A percentile compares a stretch with the other conserved stretches of the same genome.
These are phyloP conservation scores for Mycogona germanica DNA, from an alignment of 2,888 invertebrate genomes.

Conservation along the genomic window DNA sequence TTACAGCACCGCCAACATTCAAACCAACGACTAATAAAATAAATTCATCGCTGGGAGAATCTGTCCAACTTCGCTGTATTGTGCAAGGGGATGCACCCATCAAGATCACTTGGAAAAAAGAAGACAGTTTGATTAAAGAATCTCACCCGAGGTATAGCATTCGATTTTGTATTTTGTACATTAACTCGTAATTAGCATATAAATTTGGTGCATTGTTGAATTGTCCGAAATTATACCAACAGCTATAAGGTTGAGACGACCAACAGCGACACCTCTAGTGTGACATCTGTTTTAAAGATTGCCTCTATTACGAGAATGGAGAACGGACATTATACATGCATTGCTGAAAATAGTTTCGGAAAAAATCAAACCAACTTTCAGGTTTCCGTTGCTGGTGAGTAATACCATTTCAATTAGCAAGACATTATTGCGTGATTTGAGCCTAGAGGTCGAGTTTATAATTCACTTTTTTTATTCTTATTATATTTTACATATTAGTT, in stretches of 20 bases:
- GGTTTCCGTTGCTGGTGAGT: constrained; percentile 10
- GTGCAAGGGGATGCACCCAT: constrained; percentile 16
- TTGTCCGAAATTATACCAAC: neutral
- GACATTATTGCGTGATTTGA: too few species aligned
- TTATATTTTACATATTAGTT: too few species aligned
- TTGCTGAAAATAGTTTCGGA: constrained; percentile 10
- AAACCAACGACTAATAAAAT: neutral
- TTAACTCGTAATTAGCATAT: too few species aligned
- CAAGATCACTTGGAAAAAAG: constrained; percentile 16
- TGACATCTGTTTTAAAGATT: constrained; percentile 5
- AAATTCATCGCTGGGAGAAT: neutral
- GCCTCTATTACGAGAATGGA: constrained; percentile 2
- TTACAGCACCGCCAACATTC: constrained; percentile 13
- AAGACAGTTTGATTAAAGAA: constrained; percentile 6
- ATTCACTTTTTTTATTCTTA: too few species aligned
- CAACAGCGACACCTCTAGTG: constrained; percentile 6
- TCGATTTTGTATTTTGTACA: neutral
- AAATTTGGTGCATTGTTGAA: neutral
- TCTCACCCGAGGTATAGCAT: neutral
- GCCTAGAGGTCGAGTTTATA: too few species aligned
- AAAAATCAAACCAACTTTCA: constrained; percentile 9
- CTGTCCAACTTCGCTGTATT: constrained; percentile 9
- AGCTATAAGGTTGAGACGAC: constrained; percentile 14
- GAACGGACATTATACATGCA: constrained; percentile 8
- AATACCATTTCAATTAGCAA: too few species aligned